phyloP scores from a whole-genome alignment of 2,888 invertebrate species.

The Pyrgus malvae region DNA sequence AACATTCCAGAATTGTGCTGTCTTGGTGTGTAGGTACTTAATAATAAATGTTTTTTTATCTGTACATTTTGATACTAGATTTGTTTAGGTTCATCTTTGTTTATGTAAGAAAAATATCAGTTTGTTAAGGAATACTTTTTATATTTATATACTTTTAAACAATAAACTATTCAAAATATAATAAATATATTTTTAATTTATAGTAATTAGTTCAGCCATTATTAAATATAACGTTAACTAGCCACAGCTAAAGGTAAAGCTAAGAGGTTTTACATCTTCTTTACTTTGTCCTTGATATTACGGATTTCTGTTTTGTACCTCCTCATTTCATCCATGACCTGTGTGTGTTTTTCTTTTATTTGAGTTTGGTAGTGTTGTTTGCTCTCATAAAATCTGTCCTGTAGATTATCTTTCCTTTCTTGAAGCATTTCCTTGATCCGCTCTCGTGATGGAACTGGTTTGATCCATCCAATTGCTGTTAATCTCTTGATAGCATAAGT shows the following conservation, averaged over 20 bases:
- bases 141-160: constrained; percentile 59
- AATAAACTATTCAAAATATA: constrained; percentile 57
- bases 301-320: constrained; percentile 75
- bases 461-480: constrained; percentile 89
- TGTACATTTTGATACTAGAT: constrained; percentile 71
- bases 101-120: constrained; percentile 35
- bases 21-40: constrained; percentile 70
- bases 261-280: constrained; percentile 55
- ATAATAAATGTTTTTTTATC: constrained; percentile 52
- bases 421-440: constrained; percentile 84
- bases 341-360: constrained; percentile 65
- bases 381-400: constrained; percentile 82
- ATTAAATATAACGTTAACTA: constrained; percentile 11
- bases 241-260: constrained; percentile 2
- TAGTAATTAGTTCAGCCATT: constrained; percentile 4
- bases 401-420: constrained; percentile 82
- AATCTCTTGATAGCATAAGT: constrained; percentile 92
- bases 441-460: constrained; percentile 88
- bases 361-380: constrained; percentile 69
- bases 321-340: constrained; percentile 78
- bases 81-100: constrained; percentile 58
- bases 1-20: constrained; percentile 77
- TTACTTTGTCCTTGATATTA: constrained; percentile 71
- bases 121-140: constrained; percentile 51
- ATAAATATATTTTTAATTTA: constrained; percentile 30